Percentiles rank a stretch among this genome's conserved stretches.
These are phyloP conservation scores for Dipodomys spectabilis DNA, from an alignment of 2,113 vertebrate species.

Conservation along the genomic window DNA sequence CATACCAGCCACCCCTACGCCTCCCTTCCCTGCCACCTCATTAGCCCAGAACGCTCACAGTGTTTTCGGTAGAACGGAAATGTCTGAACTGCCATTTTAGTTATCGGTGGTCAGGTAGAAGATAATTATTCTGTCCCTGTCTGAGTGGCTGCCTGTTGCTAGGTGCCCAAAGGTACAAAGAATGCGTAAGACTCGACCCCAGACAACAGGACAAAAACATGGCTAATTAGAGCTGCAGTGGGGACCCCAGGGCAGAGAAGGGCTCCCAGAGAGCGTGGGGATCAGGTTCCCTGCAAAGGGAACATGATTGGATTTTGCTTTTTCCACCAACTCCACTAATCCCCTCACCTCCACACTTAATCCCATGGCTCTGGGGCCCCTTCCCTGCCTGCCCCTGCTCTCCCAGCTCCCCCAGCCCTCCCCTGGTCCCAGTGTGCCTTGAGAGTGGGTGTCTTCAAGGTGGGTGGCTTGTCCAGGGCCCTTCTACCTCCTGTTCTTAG, in stretches of 20 bases:
- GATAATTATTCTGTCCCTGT: slow-evolving; percentile 58
- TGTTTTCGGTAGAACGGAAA: background rate
- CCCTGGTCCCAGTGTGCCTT: background rate
- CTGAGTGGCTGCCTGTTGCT: slow-evolving; percentile 44
- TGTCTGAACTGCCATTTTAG: background rate
- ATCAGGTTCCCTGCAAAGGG: slow-evolving; percentile 54
- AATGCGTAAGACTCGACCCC: slow-evolving; percentile 12
- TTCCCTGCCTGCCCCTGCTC: background rate
- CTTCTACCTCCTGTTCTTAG: background rate
- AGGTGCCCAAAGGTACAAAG: background rate
- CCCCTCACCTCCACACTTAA: slow-evolving; percentile 58
- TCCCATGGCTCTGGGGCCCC: background rate
- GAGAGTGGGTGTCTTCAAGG: background rate
- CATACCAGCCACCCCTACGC: background rate
- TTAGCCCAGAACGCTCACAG: background rate
- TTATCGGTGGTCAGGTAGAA: slow-evolving; percentile 53
- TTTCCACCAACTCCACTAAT: slow-evolving; percentile 60
- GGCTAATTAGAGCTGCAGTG: slow-evolving; percentile 65
- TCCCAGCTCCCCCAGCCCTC: background rate
- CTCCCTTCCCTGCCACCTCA: background rate
- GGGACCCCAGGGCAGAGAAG: slow-evolving; percentile 14
- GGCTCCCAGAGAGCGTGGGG: slow-evolving; percentile 39
- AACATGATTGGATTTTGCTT: slow-evolving; percentile 54
- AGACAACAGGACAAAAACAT: slow-evolving; percentile 35
- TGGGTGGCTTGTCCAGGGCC: background rate